Evolutionary conservation across 1,140 invertebrate genomes (phyloP).

Genomic region (Lasioglossum albipes): DNA sequence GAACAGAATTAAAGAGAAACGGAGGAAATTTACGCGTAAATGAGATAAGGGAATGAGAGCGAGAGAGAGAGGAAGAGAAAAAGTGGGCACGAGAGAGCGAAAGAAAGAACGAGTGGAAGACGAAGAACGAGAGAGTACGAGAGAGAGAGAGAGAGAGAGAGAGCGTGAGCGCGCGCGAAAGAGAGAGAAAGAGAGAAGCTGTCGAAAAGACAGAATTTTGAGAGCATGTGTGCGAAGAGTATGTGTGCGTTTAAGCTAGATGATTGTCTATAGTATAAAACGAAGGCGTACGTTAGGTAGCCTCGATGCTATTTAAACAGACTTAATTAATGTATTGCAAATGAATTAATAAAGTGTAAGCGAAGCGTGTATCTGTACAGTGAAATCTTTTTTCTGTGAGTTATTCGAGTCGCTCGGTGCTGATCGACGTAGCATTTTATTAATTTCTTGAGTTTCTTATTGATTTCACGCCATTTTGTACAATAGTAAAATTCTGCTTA

Average conservation of each 20-base stretch:
- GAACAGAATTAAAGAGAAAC: slow-evolving; percentile 61
- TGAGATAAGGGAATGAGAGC: slow-evolving; percentile 46
- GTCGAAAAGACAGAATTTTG: slow-evolving; percentile 10
- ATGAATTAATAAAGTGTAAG: slow-evolving; percentile 80
- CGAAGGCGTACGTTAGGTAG: slow-evolving; percentile 75
- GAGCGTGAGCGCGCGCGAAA: slow-evolving; percentile 33
- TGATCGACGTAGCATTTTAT: neutral
- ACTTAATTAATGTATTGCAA: slow-evolving; percentile 81
- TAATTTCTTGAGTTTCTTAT: neutral
- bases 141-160: slow-evolving; percentile 42
- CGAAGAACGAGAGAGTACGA: slow-evolving; percentile 30
- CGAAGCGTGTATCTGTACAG: slow-evolving; percentile 75
- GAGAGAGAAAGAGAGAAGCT: slow-evolving; percentile 44
- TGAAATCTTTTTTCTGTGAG: slow-evolving; percentile 49
- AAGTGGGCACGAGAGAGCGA: slow-evolving; percentile 32
- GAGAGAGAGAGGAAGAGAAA: slow-evolving; percentile 40
- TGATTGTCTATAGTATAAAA: slow-evolving; percentile 79
- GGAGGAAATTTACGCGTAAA: slow-evolving; percentile 51
- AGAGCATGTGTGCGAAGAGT: neutral
- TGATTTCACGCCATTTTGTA: no score
- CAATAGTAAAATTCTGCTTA: no score
- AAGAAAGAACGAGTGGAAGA: slow-evolving; percentile 51
- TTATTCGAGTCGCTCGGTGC: slow-evolving; percentile 23
- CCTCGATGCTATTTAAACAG: slow-evolving; percentile 79
- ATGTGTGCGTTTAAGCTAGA: slow-evolving; percentile 63